Evolutionary conservation across 2,113 vertebrate genomes (phyloP).

Genomic region (Perccottus glenii): DNA sequence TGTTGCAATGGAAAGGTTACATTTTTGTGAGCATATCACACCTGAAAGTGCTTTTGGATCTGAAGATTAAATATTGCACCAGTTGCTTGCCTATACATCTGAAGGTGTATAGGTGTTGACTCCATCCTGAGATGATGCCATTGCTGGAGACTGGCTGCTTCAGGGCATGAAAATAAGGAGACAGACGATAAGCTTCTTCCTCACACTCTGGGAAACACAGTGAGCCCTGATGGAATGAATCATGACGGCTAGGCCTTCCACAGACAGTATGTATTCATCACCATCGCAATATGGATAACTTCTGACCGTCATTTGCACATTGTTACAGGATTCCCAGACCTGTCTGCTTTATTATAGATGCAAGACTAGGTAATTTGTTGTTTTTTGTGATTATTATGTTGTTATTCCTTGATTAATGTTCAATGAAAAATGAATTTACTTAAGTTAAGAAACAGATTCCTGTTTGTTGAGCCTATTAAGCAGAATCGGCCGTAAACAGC

Average conservation of each 20-base stretch:
- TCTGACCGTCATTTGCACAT: constrained; percentile 10
- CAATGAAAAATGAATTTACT: neutral
- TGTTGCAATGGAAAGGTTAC: constrained; percentile 44
- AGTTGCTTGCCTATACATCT: constrained; percentile 20
- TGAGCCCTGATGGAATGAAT: constrained; percentile 62
- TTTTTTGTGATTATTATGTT: neutral
- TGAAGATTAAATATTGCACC: constrained; percentile 35
- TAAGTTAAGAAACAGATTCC: constrained; percentile 2
- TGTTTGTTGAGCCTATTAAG: neutral
- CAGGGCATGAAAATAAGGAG: constrained; percentile 64
- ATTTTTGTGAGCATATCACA: constrained; percentile 40
- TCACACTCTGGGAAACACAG: constrained; percentile 52
- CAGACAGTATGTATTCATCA: constrained; percentile 36
- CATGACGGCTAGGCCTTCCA: constrained; percentile 44
- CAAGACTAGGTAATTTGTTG: neutral
- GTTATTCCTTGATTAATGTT: neutral
- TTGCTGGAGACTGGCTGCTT: constrained; percentile 48
- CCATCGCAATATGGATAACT: constrained; percentile 12
- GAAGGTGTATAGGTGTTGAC: constrained; percentile 51
- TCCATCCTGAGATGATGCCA: constrained; percentile 47
- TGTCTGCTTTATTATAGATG: neutral
- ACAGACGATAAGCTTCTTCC: constrained; percentile 68
- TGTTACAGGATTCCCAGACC: neutral
- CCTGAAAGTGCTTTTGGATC: constrained; percentile 39
- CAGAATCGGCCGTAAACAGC: constrained; percentile 19